Conservation (phyloP, 2,888 invertebrate genomes). For the Drosophila rubida region DNA sequence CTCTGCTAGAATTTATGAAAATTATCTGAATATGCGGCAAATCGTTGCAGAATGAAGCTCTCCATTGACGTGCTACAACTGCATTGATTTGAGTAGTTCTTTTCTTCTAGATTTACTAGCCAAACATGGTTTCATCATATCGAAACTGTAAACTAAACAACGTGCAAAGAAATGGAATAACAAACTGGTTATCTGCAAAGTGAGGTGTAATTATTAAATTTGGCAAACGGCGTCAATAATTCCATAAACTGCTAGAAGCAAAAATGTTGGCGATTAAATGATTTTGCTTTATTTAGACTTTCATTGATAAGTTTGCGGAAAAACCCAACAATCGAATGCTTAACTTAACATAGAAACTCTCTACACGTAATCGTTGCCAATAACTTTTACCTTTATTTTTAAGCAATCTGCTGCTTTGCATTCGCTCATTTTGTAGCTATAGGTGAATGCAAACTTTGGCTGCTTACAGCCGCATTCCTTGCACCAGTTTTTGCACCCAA, state of each 20-base stretch:
- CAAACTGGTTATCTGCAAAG: background rate
- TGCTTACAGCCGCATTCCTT: conserved; percentile 26
- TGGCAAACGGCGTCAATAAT: background rate
- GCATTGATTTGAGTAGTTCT: too few species aligned
- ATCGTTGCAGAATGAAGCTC: conserved; percentile 41
- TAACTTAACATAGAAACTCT: too few species aligned
- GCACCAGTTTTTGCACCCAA: conserved; percentile 55
- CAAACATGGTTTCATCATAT: too few species aligned
- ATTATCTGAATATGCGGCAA: conserved; percentile 60
- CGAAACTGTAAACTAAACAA: too few species aligned
- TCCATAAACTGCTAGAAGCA: background rate
- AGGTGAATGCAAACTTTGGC: conserved; percentile 8
- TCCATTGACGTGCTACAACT: too few species aligned
- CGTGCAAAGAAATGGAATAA: too few species aligned
- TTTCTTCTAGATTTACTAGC: too few species aligned
- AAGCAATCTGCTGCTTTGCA: conserved; percentile 11
- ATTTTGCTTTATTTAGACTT: too few species aligned
- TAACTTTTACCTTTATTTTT: background rate
- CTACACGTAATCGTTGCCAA: too few species aligned
- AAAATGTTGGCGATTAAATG: background rate
- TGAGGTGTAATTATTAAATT: background rate
- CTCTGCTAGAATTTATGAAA: conserved; percentile 68
- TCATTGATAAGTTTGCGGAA: too few species aligned
- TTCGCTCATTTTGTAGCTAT: conserved; percentile 10
- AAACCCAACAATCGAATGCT: too few species aligned